These are phyloP conservation scores for Eurystomus glaucurus DNA, from an alignment of 2,797 vertebrate genomes.

Conservation along the genomic window DNA sequence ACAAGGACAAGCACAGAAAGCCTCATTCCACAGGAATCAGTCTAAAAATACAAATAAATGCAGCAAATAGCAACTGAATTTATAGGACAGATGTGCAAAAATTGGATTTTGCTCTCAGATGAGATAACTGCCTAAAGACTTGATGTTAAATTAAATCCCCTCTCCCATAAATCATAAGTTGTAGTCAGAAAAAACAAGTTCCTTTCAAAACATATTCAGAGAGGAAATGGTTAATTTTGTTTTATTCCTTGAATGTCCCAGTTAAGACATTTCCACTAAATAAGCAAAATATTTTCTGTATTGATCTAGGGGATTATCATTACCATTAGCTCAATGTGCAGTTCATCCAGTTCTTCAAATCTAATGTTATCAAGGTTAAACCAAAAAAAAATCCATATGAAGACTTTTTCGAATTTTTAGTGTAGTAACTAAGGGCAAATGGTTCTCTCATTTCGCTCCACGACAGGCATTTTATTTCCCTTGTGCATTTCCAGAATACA, in stretches of 20 bases:
- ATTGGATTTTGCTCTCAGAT: not conserved
- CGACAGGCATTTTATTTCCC: not conserved
- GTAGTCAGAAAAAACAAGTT: not conserved
- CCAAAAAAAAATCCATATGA: not conserved
- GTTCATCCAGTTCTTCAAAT: not conserved
- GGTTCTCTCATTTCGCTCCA: not conserved
- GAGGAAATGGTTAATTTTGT: not conserved
- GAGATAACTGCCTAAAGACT: not conserved
- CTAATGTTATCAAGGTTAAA: not conserved
- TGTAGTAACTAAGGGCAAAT: not conserved
- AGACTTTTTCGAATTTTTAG: not conserved
- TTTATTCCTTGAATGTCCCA: not conserved
- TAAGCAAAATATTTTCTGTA: not conserved
- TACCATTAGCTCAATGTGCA: not conserved
- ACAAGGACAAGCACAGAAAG: not conserved
- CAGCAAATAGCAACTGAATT: not conserved
- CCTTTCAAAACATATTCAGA: not conserved
- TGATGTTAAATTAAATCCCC: not conserved
- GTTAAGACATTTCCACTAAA: conserved; percentile 11
- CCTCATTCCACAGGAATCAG: not conserved
- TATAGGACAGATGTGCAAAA: not conserved
- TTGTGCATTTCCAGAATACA: not conserved
- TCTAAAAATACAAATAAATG: not conserved
- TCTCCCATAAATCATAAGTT: not conserved
- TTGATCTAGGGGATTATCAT: not conserved